Base-by-base conservation (phyloP, 2,113 vertebrate genomes). In the Triplophysa tibetana region DNA sequence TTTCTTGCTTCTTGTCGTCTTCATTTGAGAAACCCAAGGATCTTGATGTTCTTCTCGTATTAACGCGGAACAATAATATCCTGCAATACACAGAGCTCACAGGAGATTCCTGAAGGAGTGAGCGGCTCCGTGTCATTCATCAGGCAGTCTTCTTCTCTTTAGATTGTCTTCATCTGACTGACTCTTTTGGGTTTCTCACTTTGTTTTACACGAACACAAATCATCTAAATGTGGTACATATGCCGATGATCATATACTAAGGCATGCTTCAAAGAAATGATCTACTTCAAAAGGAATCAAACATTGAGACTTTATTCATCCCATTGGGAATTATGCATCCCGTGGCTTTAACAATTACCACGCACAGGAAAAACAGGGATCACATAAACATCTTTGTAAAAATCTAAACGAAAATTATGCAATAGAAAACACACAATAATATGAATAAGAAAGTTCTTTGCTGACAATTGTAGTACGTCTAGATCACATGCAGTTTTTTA, bases 1-100 rank as follows among this genome's bases (percentile, higher is more conserved):
- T 76, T 70, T 79, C 60, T 26, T 56, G 17, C n/a, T 67, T 45
- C 54, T 69, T 62, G 19, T 19, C 21, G 52, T 61, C 29, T 33
- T 33, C 38, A 69, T 16, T 43, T 48, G 12, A 50, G 33, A 52
- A 74, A 74, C 60, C 63, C 38, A 48, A 17, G 12, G 43, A 43
- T 45, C 33, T n/a, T 11, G 5, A 56, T 26, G 43, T 56, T 45
- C 24, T 66, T 41, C 5, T 21, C 38, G 12, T 10, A 65, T 17
- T 43, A 66, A 66, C 70, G 60, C 64, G 19, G 23, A 60, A 43
- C 48, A 41, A 33, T 19, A 4, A 21, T n/a, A 73, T 61, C 33
- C 56, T 43, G 13, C 56, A n/a, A 61, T 43, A 26, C 12, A 24
- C 58, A 24, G 11, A 73, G 1, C 19, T 0, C 9, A 52, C 19